Percentiles rank a stretch among this genome's conserved stretches.
Evolutionary conservation across 1,140 invertebrate species (phyloP).

Genomic region (Lepidotrigona ventralis): DNA sequence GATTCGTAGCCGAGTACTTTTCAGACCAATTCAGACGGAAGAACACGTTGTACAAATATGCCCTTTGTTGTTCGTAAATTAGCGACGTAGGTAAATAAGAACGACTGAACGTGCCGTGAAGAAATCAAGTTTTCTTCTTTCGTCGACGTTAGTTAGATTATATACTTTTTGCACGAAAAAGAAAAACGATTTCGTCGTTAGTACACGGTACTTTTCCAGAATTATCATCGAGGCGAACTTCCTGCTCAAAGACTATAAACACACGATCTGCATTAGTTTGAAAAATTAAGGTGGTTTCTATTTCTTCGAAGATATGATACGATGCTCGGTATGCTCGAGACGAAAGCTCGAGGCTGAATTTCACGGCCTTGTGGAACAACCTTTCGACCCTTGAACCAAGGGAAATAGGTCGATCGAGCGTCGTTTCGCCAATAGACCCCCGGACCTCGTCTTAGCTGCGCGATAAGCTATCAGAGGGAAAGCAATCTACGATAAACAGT

Average conservation of each 20-base stretch:
- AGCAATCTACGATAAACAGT: conserved; percentile 35
- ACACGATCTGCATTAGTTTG: neutral
- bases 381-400: conserved; percentile 20
- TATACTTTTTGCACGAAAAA: neutral
- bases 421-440: neutral
- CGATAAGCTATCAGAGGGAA: conserved; percentile 44
- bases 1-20: neutral
- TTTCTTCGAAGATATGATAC: neutral
- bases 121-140: neutral
- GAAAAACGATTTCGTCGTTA: neutral
- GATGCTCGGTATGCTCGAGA: neutral
- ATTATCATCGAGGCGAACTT: neutral
- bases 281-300: neutral
- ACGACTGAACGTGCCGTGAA: neutral
- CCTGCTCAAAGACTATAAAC: neutral
- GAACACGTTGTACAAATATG: neutral
- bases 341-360: neutral
- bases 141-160: no score
- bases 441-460: neutral
- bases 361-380: neutral
- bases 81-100: neutral
- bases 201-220: neutral
- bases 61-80: no score
- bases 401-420: conserved; percentile 44
- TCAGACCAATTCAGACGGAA: neutral